Conservation (phyloP, 1,140 invertebrate genomes). For the Cydia pomonella region DNA sequence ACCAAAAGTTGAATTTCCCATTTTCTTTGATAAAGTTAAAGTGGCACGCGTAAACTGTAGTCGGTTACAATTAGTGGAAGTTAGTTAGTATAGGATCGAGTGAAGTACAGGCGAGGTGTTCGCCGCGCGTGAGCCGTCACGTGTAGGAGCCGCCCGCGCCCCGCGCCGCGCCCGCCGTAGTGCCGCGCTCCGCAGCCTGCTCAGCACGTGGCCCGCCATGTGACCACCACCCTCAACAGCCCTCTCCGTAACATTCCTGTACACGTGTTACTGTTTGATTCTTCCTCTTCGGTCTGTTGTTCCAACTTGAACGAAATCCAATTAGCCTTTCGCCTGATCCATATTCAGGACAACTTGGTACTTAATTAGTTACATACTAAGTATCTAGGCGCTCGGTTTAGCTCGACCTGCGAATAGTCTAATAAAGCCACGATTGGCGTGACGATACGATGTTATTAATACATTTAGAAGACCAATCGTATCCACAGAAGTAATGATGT, state of each 20-base stretch:
- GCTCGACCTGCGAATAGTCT: not conserved
- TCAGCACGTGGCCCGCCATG: constrained; percentile 35
- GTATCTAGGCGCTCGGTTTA: not conserved
- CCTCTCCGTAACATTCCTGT: constrained; percentile 6
- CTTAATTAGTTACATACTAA: not conserved
- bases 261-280: not conserved
- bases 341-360: not conserved
- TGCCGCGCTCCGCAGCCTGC: constrained; percentile 35
- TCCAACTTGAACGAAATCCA: constrained; percentile 2
- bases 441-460: not conserved
- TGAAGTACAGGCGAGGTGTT: constrained; percentile 39
- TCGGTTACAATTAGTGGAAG: not conserved
- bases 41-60: not conserved
- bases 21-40: no score
- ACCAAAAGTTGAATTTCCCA: no score
- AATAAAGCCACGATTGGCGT: not conserved
- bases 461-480: not conserved
- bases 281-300: not conserved
- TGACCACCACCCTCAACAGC: constrained; percentile 20
- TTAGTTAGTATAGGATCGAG: constrained; percentile 13
- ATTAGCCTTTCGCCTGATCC: not conserved
- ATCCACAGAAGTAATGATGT: not conserved
- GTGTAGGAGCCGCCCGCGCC: constrained; percentile 39
- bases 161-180: constrained; percentile 35
- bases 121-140: constrained; percentile 33